These are phyloP conservation scores for Notarius quadriscutis DNA, from an alignment of 2,113 vertebrate species.

Conservation along the genomic window DNA sequence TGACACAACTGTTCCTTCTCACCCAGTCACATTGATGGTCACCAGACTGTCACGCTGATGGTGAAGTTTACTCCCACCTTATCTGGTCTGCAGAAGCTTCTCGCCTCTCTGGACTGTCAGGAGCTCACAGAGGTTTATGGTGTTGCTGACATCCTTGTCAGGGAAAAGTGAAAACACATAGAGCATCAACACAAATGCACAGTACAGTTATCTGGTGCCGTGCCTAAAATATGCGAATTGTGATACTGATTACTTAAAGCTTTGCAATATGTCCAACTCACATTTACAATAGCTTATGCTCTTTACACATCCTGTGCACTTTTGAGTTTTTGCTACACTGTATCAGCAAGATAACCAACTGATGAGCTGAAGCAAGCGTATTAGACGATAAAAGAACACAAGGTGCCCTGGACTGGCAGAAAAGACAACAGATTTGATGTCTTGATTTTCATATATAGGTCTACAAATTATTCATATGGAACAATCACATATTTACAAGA, in stretches of 20 bases:
- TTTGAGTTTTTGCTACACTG: not conserved
- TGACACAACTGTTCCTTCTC: conserved; percentile 41
- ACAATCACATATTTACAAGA: too few species aligned
- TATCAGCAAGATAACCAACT: not conserved
- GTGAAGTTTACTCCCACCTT: conserved; percentile 76
- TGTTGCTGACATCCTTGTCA: conserved; percentile 71
- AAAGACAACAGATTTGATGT: not conserved
- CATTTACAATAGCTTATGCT: not conserved
- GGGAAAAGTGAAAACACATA: conserved; percentile 39
- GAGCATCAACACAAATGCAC: not conserved
- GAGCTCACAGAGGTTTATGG: conserved; percentile 85
- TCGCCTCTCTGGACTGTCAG: conserved; percentile 80
- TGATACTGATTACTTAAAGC: too few species aligned
- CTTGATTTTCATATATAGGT: not conserved
- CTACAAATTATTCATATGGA: too few species aligned
- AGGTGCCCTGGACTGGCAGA: too few species aligned
- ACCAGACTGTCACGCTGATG: conserved; percentile 70
- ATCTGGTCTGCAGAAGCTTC: conserved; percentile 78
- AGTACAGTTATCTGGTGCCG: not conserved
- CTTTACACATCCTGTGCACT: not conserved
- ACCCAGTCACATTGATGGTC: conserved; percentile 77
- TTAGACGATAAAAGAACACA: not conserved
- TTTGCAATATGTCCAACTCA: too few species aligned
- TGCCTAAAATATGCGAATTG: not conserved
- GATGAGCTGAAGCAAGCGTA: not conserved